Evolutionary conservation across 2,113 vertebrate species (phyloP).

Genomic region (Nasalis larvatus): DNA sequence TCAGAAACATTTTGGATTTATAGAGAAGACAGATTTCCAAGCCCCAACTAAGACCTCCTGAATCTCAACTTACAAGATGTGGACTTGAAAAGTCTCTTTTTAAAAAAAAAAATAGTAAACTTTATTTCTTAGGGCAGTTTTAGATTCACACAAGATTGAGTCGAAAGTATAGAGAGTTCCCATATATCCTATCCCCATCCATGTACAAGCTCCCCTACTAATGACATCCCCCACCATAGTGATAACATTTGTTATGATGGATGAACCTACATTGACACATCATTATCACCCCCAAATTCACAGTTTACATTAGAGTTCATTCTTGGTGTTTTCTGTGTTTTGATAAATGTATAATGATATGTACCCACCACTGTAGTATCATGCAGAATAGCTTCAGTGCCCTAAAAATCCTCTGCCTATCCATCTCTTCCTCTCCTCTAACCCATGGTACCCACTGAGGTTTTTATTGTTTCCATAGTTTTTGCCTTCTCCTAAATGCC

Average conservation of each 20-base stretch:
- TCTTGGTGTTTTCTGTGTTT: background rate
- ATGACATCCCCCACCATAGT: background rate
- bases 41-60: background rate
- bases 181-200: background rate
- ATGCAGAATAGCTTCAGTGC: background rate
- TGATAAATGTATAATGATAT: background rate
- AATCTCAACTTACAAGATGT: constrained; percentile 17
- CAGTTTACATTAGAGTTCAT: background rate
- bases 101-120: background rate
- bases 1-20: constrained; percentile 24
- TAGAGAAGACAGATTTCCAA: background rate
- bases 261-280: background rate
- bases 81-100: constrained; percentile 1
- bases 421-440: background rate
- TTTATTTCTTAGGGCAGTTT: background rate
- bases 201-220: background rate
- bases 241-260: background rate
- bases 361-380: background rate
- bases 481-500: constrained; percentile 4
- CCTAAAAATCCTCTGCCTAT: background rate
- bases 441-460: background rate
- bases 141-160: background rate
- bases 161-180: background rate
- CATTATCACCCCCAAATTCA: background rate
- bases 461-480: background rate